Evolutionary conservation across 92 coral and sea anemone genomes (phyloP), one percentile per base, ranked within the genome.

Genomic region (Micromussa lordhowensis): DNA sequence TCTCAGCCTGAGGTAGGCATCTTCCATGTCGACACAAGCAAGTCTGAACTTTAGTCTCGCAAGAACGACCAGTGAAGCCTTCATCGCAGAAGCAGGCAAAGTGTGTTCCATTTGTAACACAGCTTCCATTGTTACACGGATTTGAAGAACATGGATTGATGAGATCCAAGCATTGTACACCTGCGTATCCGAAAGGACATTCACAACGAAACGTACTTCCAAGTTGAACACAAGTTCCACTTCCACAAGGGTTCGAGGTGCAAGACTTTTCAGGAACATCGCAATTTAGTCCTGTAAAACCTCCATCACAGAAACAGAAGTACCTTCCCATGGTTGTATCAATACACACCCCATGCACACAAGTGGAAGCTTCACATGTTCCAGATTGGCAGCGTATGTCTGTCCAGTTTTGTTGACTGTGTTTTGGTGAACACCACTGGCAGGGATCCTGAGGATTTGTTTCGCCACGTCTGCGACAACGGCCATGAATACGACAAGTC

Each of bases 401-500:
- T n/a, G 94, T 95, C 99, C 99, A 96, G 51, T 80, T 77, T 68
- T 53, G 83, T 76, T 88, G 85, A 49, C 79, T 88, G 35, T 72
- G 53, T 30, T 75, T 79, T 12, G 98, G 88, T 64, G 83, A 90
- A 53, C 99, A 96, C 76, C 83, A 86, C 49, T 88, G 66, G 48
- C 99, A 96, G 49, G 90, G 93, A 71, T 90, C 88, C 17, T 69
- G 70, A 21, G 87, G 79, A 49, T 82, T 81, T 12, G 88, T 71
- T 31, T 93, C 98, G 0, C 95, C 95, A 68, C 63, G 76, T 24
- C 69, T 87, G 87, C 88, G 93, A 84, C 99, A 96, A 61, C 89
- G 93, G 10, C 96, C 92, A 79, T 91, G 81, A 76, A 96, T 96
- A 69, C 82, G 85, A 83, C 99, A 96, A 22, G 95, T 95, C 11